Conservation (phyloP, 2,113 vertebrate genomes). For the Phaethornis superciliosus region DNA sequence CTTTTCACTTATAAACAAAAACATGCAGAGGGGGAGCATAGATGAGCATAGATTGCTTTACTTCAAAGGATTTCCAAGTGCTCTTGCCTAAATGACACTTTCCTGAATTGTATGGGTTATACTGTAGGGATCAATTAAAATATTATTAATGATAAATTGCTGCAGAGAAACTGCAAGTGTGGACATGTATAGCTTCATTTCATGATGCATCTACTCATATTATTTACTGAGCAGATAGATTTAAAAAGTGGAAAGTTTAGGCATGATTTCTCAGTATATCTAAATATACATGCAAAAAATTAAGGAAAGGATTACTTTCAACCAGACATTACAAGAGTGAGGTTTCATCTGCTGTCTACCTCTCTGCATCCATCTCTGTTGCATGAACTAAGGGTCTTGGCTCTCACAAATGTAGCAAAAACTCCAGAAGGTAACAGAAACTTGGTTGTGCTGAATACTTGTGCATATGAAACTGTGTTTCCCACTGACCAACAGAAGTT, state of each 20-base stretch:
- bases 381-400: not conserved
- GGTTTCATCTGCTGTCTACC: not conserved
- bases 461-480: not conserved
- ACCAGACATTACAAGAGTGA: not conserved
- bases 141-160: slow-evolving; percentile 50
- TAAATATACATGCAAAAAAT: not conserved
- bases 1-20: slow-evolving; percentile 46
- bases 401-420: not conserved
- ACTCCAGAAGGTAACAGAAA: not conserved
- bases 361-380: not conserved
- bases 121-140: slow-evolving; percentile 62
- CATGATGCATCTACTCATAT: not conserved
- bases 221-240: not conserved
- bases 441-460: fast-evolving
- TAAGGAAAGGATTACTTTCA: not conserved
- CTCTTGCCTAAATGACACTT: not conserved
- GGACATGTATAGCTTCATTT: not conserved
- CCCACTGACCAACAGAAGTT: not conserved
- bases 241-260: not conserved
- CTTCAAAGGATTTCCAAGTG: slow-evolving; percentile 54
- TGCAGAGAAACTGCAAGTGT: slow-evolving; percentile 22
- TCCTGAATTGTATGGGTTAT: slow-evolving; percentile 41
- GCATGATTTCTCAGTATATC: not conserved
- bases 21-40: slow-evolving; percentile 8
- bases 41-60: not conserved